A percentile compares a stretch with the other conserved stretches of the same genome.
phyloP scores from a whole-genome alignment of 2,797 vertebrate species.

The Helicolenus hilgendorfi region DNA sequence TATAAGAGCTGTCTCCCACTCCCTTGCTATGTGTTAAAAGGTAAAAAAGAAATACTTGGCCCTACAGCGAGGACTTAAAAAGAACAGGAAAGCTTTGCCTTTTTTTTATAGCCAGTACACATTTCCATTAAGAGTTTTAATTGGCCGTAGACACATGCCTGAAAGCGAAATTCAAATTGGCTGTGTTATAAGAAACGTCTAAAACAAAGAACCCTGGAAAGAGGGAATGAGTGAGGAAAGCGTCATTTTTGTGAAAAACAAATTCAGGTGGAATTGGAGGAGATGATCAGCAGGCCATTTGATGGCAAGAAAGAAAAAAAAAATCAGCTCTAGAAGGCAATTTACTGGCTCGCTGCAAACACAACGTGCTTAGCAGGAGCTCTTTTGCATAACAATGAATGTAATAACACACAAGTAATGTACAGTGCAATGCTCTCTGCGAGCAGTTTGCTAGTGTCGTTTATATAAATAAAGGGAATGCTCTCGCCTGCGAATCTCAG shows the following conservation, averaged over 20 bases:
- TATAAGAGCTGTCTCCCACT: slow-evolving; percentile 8
- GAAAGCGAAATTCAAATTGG: slow-evolving; percentile 66
- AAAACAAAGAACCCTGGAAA: slow-evolving; percentile 51
- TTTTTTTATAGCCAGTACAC: slow-evolving; percentile 58
- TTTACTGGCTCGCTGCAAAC: slow-evolving; percentile 49
- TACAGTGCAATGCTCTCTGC: slow-evolving; percentile 34
- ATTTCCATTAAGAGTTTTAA: slow-evolving; percentile 80
- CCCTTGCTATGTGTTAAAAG: slow-evolving; percentile 24
- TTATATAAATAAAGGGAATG: slow-evolving; percentile 55
- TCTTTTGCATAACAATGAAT: slow-evolving; percentile 70
- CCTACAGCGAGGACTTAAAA: slow-evolving; percentile 67
- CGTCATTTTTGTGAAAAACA: slow-evolving; percentile 39
- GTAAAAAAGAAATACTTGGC: neutral
- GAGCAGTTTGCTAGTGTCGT: slow-evolving; percentile 31
- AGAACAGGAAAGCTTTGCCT: slow-evolving; percentile 45
- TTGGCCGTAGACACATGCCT: slow-evolving; percentile 63
- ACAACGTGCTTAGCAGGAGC: slow-evolving; percentile 40
- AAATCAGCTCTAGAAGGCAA: slow-evolving; percentile 35
- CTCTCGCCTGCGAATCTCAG: slow-evolving; percentile 28
- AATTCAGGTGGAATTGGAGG: slow-evolving; percentile 35
- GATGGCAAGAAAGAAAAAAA: slow-evolving; percentile 17
- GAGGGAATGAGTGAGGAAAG: neutral
- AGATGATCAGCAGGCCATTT: slow-evolving; percentile 55
- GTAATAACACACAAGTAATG: slow-evolving; percentile 47
- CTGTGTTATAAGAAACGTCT: slow-evolving; percentile 41